Conservation (phyloP, 1,140 invertebrate species). For the Prorops nasuta region DNA sequence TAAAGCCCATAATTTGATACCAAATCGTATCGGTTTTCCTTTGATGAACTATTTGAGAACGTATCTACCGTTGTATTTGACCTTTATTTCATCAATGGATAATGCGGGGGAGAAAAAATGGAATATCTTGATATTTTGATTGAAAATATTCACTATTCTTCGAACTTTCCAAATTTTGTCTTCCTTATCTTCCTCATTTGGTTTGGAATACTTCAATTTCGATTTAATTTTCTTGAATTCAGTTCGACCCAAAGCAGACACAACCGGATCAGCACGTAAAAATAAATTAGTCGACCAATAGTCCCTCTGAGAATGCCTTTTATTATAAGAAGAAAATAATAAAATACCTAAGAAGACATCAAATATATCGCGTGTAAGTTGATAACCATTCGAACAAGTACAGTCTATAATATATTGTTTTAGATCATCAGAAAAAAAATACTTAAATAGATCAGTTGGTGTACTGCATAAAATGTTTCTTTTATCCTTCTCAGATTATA, state of each 20-base stretch:
- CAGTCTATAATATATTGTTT: conserved; percentile 5
- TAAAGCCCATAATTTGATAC: conserved; percentile 40
- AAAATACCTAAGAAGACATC: conserved; percentile 11
- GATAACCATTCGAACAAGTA: conserved; percentile 10
- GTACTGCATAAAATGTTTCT: conserved; percentile 1
- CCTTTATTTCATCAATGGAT: conserved; percentile 13
- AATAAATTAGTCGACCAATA: conserved; percentile 18
- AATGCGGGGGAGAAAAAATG: conserved; percentile 48
- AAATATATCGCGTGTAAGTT: neutral
- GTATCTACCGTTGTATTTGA: neutral
- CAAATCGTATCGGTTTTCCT: conserved; percentile 42
- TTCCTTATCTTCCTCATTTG: conserved; percentile 6
- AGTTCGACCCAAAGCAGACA: conserved; percentile 12
- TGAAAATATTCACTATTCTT: neutral
- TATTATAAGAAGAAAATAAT: conserved; percentile 9
- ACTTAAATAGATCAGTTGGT: conserved; percentile 3
- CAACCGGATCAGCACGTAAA: conserved; percentile 7
- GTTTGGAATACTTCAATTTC: conserved; percentile 16
- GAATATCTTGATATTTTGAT: conserved; percentile 24
- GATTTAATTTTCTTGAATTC: conserved; percentile 16
- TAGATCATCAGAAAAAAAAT: conserved; percentile 3
- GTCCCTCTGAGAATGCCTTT: conserved; percentile 17
- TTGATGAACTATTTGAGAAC: neutral
- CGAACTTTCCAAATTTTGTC: conserved; percentile 2
- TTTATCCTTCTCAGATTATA: conserved; percentile 4